Evolutionary conservation across 2,113 vertebrate species (phyloP), one percentile per base, ranked within the genome.

Genomic region (Petrocephalus microphthalmus): DNA sequence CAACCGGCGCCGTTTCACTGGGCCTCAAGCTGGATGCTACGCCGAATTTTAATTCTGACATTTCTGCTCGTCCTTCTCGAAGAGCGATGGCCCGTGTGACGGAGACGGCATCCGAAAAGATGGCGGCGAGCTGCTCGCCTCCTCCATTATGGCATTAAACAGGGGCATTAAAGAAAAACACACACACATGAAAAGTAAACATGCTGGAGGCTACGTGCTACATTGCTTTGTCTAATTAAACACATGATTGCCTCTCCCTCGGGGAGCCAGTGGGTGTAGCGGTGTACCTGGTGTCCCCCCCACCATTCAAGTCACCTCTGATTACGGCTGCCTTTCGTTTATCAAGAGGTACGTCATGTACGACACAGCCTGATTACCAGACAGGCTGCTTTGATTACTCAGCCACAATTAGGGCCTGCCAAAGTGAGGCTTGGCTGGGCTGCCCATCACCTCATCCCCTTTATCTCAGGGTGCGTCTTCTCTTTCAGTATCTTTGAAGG

Each of bases 141-240:
- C 42, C 53, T 4, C 11, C 11, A 92, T 90, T 91, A 90, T 89
- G 90, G 88, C 92, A 93, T 91, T 90, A 92, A 92, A 19, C 22
- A 53, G 53, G 13, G 42, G 71, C n/a, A 29, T 29, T 67, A 4
- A 13, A 67, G n/a, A 86, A 20, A 74, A 19, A 25, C 15, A 20
- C 60, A 49, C 54, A 57, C 81, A 71, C 83, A 88, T 82, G 87
- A 54, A 90, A 93, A 89, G 93, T 92, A 93, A 91, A 92, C 91
- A 93, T 94, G 93, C 94, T 91, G 88, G 92, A 93, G 94, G 92
- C 89, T 90, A 91, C 89, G 89, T 90, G 67, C 90, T 91, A 91
- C 92, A 93, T 92, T 92, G 91, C 94, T 94, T 94, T 91, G 91
- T 93, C 91, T 94, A 94, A 95, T 95, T 96, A 94, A 95, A 95